Evolutionary conservation across 1,140 invertebrate species (phyloP).

Genomic region (Hylaeus volcanicus): DNA sequence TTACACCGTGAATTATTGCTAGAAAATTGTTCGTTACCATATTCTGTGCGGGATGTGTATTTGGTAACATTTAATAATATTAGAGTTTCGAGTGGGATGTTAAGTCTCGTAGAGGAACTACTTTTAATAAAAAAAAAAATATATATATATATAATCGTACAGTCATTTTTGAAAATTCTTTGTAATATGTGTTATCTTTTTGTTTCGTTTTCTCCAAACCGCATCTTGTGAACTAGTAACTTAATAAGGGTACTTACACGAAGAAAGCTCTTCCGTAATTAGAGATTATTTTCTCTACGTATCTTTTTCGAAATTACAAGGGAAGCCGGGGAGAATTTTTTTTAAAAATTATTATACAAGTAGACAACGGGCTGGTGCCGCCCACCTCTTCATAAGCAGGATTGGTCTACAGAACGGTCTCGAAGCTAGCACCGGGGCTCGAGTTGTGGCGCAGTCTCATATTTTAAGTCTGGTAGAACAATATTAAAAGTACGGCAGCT

Average conservation of each 20-base stretch:
- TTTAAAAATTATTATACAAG: constrained; percentile 59
- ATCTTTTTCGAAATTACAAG: constrained; percentile 50
- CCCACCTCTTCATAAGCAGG: constrained; percentile 52
- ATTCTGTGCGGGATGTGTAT: too few species aligned
- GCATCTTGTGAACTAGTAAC: constrained; percentile 26
- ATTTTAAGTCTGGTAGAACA: constrained; percentile 76
- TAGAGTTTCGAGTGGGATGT: too few species aligned
- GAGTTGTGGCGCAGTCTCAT: constrained; percentile 72
- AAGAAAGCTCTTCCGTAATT: constrained; percentile 57
- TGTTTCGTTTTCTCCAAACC: too few species aligned
- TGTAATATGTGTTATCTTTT: too few species aligned
- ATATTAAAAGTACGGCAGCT: constrained; percentile 78
- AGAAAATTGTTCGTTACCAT: too few species aligned
- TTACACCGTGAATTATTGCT: too few species aligned
- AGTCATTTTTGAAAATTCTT: too few species aligned
- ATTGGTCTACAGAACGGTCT: constrained; percentile 58
- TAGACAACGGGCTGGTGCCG: constrained; percentile 47
- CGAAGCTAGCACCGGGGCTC: constrained; percentile 52
- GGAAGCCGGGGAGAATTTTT: constrained; percentile 12
- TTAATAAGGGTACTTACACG: constrained; percentile 54
- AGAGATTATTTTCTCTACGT: constrained; percentile 56
- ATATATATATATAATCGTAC: too few species aligned
- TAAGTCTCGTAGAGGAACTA: too few species aligned
- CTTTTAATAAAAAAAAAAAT: too few species aligned
- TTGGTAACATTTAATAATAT: too few species aligned